Evolutionary conservation across 2,888 invertebrate species (phyloP), one percentile per base, ranked within the genome.

Genomic region (Formica aserva): DNA sequence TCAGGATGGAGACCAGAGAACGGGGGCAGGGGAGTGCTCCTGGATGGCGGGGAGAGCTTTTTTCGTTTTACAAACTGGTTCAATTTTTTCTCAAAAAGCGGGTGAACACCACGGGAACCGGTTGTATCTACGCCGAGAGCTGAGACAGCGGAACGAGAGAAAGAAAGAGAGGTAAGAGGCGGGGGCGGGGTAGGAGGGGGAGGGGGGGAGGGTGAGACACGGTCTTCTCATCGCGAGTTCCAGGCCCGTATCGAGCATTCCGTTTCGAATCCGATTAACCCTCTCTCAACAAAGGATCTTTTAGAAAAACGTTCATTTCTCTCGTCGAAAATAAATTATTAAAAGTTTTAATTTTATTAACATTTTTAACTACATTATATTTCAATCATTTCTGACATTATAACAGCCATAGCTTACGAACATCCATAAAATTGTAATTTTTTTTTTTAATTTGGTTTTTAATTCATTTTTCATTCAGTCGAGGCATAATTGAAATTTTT

Each of bases 31-130:
- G 82, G 65, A 22, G 26, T 48, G 66, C 22, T 48, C 60, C 22
- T 32, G 45, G 62, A 18, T 63, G 85, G 91, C 90, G 89, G 92
- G 93, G 92, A 90, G 92, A 91, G 91, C 92, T 94, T 94, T 94
- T 94, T 94, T 94, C 92, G 93, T 94, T 94, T 93, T 93, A 93
- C 93, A 94, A 94, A 94, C 94, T 94, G 94, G 94, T 94, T 94
- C 94, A 94, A 94, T 94, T 94, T 94, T 94, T 94, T 94, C 93
- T 94, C 92, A 93, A 94, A 94, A 94, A 93, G 94, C 94, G 94
- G 93, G 93, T 93, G 93, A 94, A 93, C 92, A 92, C 91, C 91
- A 92, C 92, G 92, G 92, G 92, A 93, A 94, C 93, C 93, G 93
- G 93, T 93, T 93, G 91, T 92, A 90, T 91, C 91, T 92, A 91